Evolutionary conservation across 1,140 invertebrate genomes (phyloP).

Genomic region (Papilio polyxenes): DNA sequence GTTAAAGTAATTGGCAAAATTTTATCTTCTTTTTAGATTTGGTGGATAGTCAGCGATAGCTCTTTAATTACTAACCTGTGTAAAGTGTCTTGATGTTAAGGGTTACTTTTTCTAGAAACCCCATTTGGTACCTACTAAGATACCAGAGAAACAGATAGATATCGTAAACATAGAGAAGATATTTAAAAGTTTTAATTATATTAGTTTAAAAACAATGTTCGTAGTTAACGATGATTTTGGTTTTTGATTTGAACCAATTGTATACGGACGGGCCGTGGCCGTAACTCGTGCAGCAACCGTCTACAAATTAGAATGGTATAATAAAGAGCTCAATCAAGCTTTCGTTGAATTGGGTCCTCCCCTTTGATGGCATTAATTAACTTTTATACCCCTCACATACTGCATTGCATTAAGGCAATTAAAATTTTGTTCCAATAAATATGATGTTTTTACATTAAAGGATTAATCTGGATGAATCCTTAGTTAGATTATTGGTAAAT

Average conservation of each 20-base stretch:
- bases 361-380: slow-evolving; percentile 65
- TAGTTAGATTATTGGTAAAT: too few relatives aligned
- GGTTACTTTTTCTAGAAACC: too few relatives aligned
- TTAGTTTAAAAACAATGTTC: not conserved
- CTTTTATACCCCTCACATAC: slow-evolving; percentile 43
- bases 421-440: not conserved
- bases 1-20: too few relatives aligned
- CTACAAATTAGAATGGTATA: slow-evolving; percentile 55
- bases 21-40: too few relatives aligned
- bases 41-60: too few relatives aligned
- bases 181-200: not conserved
- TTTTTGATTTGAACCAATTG: too few relatives aligned
- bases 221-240: not conserved
- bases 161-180: too few relatives aligned
- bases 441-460: not conserved
- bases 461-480: too few relatives aligned
- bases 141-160: not conserved
- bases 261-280: not conserved
- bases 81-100: too few relatives aligned
- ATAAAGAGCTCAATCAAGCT: slow-evolving; percentile 62
- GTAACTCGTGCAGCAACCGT: slow-evolving; percentile 16
- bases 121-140: not conserved
- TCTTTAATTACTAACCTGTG: too few relatives aligned
- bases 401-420: not conserved
- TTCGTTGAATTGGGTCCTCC: slow-evolving; percentile 44